Conservation (phyloP, 2,797 vertebrate species). For the Lepus oiostolus region DNA sequence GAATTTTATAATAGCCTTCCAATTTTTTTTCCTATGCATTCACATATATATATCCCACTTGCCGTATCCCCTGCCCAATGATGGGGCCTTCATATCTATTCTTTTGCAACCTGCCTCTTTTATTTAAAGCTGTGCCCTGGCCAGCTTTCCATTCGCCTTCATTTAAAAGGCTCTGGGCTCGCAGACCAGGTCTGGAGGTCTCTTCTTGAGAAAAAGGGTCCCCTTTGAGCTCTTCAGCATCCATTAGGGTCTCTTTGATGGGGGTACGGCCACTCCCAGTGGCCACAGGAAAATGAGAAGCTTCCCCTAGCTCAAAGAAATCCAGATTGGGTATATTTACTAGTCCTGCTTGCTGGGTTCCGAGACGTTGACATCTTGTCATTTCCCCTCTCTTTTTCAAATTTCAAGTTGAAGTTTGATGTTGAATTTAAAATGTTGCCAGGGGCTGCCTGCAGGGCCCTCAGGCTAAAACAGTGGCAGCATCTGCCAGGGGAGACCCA, state of each 20-base stretch:
- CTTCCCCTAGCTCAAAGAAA: conserved; percentile 75
- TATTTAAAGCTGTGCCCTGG: background rate
- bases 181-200: background rate
- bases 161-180: conserved; percentile 30
- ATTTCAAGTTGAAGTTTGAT: conserved; percentile 88
- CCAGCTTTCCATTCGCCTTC: background rate
- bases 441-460: conserved; percentile 93
- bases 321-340: conserved; percentile 58
- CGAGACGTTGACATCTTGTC: conserved; percentile 85
- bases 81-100: background rate
- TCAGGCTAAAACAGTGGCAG: conserved; percentile 89
- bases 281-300: conserved; percentile 64
- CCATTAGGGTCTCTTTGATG: conserved; percentile 54
- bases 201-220: conserved; percentile 15
- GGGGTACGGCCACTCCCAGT: background rate
- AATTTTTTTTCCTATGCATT: background rate
- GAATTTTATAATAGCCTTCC: background rate
- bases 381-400: conserved; percentile 77
- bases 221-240: background rate
- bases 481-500: conserved; percentile 92
- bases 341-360: conserved; percentile 70
- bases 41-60: background rate
- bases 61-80: background rate
- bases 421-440: conserved; percentile 93
- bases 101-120: conserved; percentile 7